phyloP scores from a whole-genome alignment of 2,797 vertebrate genomes.

The Mormyrops attenuatus region DNA sequence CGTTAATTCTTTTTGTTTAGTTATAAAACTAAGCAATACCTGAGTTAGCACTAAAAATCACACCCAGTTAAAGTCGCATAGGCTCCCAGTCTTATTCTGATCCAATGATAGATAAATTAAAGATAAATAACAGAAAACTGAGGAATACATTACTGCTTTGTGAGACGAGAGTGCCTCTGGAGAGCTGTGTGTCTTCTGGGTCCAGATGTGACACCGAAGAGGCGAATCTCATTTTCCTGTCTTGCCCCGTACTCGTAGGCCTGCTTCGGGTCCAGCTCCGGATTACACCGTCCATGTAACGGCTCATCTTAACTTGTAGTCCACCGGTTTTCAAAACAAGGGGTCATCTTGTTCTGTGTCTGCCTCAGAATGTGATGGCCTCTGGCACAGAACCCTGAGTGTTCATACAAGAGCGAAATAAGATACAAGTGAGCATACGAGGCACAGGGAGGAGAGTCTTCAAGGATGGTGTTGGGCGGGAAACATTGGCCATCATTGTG shows the following conservation, averaged over 20 bases:
- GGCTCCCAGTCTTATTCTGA: neutral
- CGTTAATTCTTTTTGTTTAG: neutral
- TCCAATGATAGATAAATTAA: neutral
- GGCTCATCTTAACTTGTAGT: neutral
- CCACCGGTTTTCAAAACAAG: neutral
- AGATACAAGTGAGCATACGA: neutral
- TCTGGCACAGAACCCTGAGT: neutral
- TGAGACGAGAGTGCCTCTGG: neutral
- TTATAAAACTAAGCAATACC: neutral
- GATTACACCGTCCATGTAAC: neutral
- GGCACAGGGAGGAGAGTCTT: neutral
- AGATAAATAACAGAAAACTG: neutral
- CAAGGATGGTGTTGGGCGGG: neutral
- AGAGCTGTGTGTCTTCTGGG: neutral
- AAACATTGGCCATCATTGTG: neutral
- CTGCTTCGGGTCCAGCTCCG: neutral
- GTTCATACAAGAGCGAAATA: neutral
- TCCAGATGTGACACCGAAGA: neutral
- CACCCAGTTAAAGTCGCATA: neutral
- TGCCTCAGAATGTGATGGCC: neutral
- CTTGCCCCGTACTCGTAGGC: neutral
- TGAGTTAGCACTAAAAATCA: neutral
- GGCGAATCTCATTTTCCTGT: neutral
- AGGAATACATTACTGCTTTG: neutral
- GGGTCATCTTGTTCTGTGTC: neutral